Base-by-base conservation (phyloP, 2,113 vertebrate genomes). In the Phaethornis superciliosus region DNA sequence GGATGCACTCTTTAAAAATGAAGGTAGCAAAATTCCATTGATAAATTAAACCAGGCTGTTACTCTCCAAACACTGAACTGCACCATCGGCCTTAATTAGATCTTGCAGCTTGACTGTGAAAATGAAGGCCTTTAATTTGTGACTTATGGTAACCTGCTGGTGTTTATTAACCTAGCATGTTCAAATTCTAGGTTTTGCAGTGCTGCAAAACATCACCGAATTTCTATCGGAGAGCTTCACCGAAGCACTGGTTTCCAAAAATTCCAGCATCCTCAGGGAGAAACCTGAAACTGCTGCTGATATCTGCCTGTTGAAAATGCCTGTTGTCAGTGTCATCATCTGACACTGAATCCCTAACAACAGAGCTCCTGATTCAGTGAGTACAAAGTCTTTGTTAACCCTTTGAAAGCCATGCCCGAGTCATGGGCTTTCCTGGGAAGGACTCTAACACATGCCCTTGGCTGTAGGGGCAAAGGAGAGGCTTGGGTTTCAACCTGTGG, bases 51-150 rank as follows among this genome's bases (percentile, higher is more conserved):
- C 80, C 33, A 70, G 52, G 85, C 90, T 81, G 84, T 64, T 47
- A 26, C 40, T 81, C 88, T 93, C 85, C 83, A 58, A 94, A 77
- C 88, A 58, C 74, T 47, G 75, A 92, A 78, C n/a, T 79, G 60
- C 81, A 92, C 90, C 83, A 94, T 67, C 85, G 84, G 89, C 77
- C 78, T 89, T 96, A 96, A 96, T 97, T 95, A 97, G 91, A 85
- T 81, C 81, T 77, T 11, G 17, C 83, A 83, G 83, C 62, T 83
- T 7, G 3, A 74, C 94, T 96, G 95, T 90, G 95, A 96, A 97
- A 97, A 97, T 97, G 70, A 90, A 70, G 80, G 80, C 77, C n/a
- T 90, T 88, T 93, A 92, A 95, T 94, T 92, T 78, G 81, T 89
- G 90, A 92, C 78, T 94, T 92, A 64, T 23, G 51, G 75, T n/a